These are phyloP conservation scores for Gryllus bimaculatus DNA, from an alignment of 1,140 invertebrate species.

Conservation along the genomic window DNA sequence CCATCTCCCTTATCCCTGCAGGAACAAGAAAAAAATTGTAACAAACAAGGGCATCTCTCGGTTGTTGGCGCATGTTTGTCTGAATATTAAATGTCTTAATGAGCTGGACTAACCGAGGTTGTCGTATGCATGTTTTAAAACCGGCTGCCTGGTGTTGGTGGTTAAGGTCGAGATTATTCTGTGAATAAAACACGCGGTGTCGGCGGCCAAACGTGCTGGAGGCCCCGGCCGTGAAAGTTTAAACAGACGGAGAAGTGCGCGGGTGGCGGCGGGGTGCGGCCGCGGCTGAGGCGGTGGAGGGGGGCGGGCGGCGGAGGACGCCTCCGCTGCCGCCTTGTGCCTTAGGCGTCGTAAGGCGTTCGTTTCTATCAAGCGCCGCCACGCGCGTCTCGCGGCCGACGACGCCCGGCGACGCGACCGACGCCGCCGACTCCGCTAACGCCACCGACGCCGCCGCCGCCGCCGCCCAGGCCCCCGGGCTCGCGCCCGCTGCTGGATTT, in stretches of 20 bases:
- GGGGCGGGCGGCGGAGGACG: too few relatives aligned
- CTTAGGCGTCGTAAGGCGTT: too few relatives aligned
- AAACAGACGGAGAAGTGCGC: background rate
- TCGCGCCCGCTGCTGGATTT: too few relatives aligned
- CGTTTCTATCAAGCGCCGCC: too few relatives aligned
- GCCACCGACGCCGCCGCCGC: too few relatives aligned
- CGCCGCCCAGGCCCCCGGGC: too few relatives aligned
- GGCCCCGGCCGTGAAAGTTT: background rate
- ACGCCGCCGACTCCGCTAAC: too few relatives aligned
- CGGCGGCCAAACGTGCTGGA: background rate
- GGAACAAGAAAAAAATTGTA: background rate
- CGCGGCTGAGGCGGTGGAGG: too few relatives aligned
- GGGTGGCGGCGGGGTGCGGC: too few relatives aligned
- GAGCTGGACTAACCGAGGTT: slow-evolving; percentile 2
- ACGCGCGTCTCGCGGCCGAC: too few relatives aligned
- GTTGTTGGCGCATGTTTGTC: background rate
- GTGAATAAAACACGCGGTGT: background rate
- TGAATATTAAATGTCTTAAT: slow-evolving; percentile 6
- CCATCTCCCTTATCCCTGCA: background rate
- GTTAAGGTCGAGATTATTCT: slow-evolving; percentile 1
- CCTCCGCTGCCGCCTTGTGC: too few relatives aligned
- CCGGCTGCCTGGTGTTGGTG: background rate
- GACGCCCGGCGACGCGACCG: too few relatives aligned
- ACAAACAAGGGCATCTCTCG: background rate
- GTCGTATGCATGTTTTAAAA: slow-evolving; percentile 1